These are phyloP conservation scores for Callosobruchus maculatus DNA, from an alignment of 2,888 invertebrate species.

Conservation along the genomic window DNA sequence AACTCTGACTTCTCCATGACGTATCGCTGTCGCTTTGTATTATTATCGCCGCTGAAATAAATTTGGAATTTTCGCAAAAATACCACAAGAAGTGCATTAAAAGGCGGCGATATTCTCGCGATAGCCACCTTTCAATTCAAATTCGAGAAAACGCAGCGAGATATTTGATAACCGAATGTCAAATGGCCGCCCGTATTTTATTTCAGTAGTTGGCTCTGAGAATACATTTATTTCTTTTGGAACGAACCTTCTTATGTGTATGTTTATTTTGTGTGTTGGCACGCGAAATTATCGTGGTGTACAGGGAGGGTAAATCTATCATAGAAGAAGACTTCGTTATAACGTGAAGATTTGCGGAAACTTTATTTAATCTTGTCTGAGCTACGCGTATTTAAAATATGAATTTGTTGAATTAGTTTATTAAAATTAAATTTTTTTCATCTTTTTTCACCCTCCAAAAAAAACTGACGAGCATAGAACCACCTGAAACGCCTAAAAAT, in stretches of 20 bases:
- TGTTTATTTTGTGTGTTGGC: not conserved
- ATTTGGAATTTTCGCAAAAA: not conserved
- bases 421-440: no score
- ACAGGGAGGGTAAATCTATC: no score
- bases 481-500: no score
- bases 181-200: not conserved
- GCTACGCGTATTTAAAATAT: no score
- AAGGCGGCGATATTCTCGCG: not conserved
- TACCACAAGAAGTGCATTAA: not conserved
- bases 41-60: not conserved
- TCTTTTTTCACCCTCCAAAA: no score
- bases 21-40: not conserved
- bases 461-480: no score
- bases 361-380: no score
- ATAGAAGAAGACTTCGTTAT: no score
- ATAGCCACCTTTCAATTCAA: not conserved
- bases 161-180: not conserved
- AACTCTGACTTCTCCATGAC: not conserved
- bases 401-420: no score
- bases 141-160: not conserved
- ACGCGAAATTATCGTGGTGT: not conserved
- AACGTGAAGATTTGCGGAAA: no score
- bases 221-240: not conserved
- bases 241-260: not conserved
- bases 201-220: not conserved